Evolutionary conservation across 2,113 vertebrate genomes (phyloP), one percentile per base, ranked within the genome.

Genomic region (Protomyctophum bolini): DNA sequence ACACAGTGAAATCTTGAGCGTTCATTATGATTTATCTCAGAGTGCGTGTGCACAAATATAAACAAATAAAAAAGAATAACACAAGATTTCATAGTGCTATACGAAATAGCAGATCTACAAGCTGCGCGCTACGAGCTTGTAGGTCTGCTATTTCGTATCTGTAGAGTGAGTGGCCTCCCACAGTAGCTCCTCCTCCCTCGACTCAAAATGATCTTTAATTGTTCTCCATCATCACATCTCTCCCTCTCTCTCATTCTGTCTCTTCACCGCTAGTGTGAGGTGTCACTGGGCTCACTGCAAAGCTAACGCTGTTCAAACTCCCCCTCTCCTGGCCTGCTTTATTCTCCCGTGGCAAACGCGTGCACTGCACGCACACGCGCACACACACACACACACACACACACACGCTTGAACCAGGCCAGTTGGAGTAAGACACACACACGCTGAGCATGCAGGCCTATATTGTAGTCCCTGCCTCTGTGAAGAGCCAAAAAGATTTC

Each of bases 401-500:
- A 47, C 57, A 33, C 15, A 33, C 45, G 76, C 21, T 21, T 21
- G 21, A 21, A 21, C 21, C 21, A 21, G 21, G 21, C 21, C 21
- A 21, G 21, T 21, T 21, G 21, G 21, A 21, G 21, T 21, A 21
- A 21, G 21, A 21, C 63, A 65, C 57, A 65, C 15, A 60, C 67
- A 75, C 33, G 33, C 33, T 41, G 33, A 41, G 33, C 33, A 21
- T 21, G 21, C 55, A 80, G 63, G 73, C 75, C 81, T 74, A 79
- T 75, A 74, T 69, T 82, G 77, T 82, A 6, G 75, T 77, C 74
- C 64, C 72, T 75, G 71, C 81, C 75, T 76, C 82, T 72, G 60
- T 52, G 15, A 86, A 79, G 72, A 83, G 86, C 84, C 82, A 73
- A 72, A 41, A 69, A 72, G 55, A 74, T 89, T 41, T 88, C 71